Percentiles rank a stretch among this genome's conserved stretches.
Conservation (phyloP, 2,797 vertebrate genomes). For the Steatocranus sp. region DNA sequence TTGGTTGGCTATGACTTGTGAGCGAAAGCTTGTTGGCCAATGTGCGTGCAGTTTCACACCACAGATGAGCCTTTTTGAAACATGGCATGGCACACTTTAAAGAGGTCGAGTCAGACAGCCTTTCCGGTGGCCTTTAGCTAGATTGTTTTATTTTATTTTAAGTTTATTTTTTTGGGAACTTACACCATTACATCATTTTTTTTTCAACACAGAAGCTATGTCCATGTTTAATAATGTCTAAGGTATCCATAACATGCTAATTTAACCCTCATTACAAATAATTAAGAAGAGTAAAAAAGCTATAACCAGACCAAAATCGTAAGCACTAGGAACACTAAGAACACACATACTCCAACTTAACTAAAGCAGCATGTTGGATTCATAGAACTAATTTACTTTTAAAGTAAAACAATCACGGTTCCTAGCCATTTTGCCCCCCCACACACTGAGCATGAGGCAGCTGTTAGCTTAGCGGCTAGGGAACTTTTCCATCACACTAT, state of each 20-base stretch:
- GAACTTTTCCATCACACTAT: neutral
- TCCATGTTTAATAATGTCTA: neutral
- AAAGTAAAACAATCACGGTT: neutral
- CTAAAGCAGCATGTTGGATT: neutral
- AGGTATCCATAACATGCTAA: neutral
- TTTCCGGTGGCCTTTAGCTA: neutral
- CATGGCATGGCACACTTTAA: neutral
- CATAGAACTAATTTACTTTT: neutral
- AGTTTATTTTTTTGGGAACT: accelerated
- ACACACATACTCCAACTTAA: neutral
- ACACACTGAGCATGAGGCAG: neutral
- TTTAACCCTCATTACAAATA: neutral
- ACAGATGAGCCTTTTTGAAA: neutral
- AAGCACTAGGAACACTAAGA: neutral
- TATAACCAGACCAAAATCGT: neutral
- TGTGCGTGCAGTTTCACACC: neutral
- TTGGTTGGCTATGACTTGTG: neutral
- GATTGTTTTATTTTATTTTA: neutral
- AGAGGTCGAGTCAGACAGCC: neutral
- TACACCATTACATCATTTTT: neutral
- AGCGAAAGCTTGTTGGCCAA: neutral
- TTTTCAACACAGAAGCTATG: neutral
- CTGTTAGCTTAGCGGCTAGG: neutral
- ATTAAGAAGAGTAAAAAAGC: neutral
- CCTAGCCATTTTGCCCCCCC: neutral